These are phyloP conservation scores for Meriones psammophilus DNA, from an alignment of 2,797 vertebrate genomes.

Conservation along the genomic window DNA sequence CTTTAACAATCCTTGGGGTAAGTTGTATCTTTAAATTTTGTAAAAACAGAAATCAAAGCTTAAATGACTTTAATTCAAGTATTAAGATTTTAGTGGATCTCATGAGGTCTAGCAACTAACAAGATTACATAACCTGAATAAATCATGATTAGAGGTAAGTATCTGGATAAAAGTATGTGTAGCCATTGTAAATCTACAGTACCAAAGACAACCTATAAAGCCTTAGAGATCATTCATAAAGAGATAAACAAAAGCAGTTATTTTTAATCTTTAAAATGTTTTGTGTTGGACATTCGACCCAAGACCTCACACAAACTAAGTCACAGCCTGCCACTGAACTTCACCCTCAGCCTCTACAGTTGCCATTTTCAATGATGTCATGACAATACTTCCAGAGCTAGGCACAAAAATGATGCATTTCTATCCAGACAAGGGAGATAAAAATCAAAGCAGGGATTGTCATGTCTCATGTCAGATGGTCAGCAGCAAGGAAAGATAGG, in stretches of 20 bases:
- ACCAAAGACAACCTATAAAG: not conserved
- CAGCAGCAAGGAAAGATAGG: not conserved
- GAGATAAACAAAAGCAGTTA: not conserved
- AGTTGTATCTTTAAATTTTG: constrained; percentile 41
- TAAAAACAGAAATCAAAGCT: constrained; percentile 17
- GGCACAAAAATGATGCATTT: not conserved
- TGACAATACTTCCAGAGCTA: not conserved
- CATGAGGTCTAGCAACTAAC: not conserved
- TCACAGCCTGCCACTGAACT: not conserved
- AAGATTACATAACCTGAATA: not conserved
- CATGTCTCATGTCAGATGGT: not conserved
- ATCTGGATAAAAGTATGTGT: not conserved
- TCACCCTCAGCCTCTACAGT: not conserved
- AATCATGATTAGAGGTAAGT: not conserved
- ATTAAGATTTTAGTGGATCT: constrained; percentile 43
- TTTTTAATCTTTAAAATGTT: not conserved
- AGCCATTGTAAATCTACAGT: not conserved
- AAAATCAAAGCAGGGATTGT: not conserved
- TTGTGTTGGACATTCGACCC: not conserved
- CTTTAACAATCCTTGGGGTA: constrained; percentile 24
- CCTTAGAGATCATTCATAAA: not conserved
- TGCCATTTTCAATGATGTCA: constrained; percentile 9
- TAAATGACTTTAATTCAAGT: constrained; percentile 46
- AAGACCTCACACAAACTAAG: not conserved
- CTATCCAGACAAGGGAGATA: not conserved